Percentiles rank a stretch among this genome's conserved stretches.
phyloP scores from a whole-genome alignment of 1,140 invertebrate species.

The Asobara japonica region DNA sequence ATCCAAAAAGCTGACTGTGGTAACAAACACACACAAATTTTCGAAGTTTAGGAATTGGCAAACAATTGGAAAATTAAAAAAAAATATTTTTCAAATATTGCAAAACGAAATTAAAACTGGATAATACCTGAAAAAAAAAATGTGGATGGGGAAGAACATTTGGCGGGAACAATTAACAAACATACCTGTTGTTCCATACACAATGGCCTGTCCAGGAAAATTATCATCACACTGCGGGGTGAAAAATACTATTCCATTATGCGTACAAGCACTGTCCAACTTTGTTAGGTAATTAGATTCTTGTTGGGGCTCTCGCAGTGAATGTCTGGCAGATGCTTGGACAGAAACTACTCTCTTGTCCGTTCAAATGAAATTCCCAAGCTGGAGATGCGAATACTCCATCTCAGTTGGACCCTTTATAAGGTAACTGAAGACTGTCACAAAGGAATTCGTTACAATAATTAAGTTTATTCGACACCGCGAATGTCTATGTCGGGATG shows the following conservation, averaged over 20 bases:
- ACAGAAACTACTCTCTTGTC: constrained; percentile 7
- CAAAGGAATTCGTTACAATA: constrained; percentile 43
- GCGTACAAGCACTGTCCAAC: neutral
- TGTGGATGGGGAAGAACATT: neutral
- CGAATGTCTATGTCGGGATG: too few species aligned
- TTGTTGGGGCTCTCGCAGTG: neutral
- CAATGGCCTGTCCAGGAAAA: neutral
- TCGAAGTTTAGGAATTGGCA: too few species aligned
- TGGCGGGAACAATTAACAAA: neutral
- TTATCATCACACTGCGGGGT: neutral
- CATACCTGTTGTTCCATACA: neutral
- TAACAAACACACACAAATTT: too few species aligned
- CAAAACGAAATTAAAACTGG: too few species aligned
- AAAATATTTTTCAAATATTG: too few species aligned
- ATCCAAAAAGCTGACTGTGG: too few species aligned
- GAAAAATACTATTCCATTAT: constrained; percentile 2
- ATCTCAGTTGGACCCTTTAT: neutral
- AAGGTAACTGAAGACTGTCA: neutral
- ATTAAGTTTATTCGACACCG: constrained; percentile 42
- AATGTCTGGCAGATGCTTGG: constrained; percentile 13
- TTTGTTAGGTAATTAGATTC: constrained; percentile 15
- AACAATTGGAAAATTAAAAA: too few species aligned
- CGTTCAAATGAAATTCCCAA: constrained; percentile 43
- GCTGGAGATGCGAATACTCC: neutral
- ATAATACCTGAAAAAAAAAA: neutral